These are phyloP conservation scores for Sinotaia quadrata DNA, from an alignment of 2,888 invertebrate genomes.

Conservation along the genomic window DNA sequence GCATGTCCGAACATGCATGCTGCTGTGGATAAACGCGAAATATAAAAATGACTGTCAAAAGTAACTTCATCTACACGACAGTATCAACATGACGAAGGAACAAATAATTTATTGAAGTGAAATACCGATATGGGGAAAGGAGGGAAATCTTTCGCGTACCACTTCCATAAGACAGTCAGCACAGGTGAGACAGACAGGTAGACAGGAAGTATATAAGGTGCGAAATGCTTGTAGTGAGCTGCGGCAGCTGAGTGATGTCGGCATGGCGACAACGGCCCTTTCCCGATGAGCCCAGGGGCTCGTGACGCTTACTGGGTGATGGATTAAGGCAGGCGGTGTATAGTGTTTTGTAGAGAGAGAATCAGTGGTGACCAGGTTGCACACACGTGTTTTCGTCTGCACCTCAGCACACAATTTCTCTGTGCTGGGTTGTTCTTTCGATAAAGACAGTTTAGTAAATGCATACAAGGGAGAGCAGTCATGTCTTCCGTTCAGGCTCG, in stretches of 20 bases:
- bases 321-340: not conserved
- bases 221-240: constrained; percentile 20
- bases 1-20: too few relatives aligned
- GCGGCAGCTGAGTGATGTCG: constrained; percentile 26
- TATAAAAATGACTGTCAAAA: too few relatives aligned
- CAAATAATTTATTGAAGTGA: not conserved
- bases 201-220: constrained; percentile 22
- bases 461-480: not conserved
- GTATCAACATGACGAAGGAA: too few relatives aligned
- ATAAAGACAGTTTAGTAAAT: not conserved
- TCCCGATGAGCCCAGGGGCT: not conserved
- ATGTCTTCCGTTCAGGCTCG: too few relatives aligned
- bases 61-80: too few relatives aligned
- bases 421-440: too few relatives aligned
- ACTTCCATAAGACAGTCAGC: not conserved
- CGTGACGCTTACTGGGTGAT: not conserved
- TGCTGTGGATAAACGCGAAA: too few relatives aligned
- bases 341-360: too few relatives aligned
- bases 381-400: too few relatives aligned
- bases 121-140: not conserved
- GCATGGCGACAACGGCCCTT: too few relatives aligned
- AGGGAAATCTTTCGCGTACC: not conserved
- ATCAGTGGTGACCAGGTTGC: too few relatives aligned
- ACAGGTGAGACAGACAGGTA: constrained; percentile 6
- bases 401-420: too few relatives aligned